These are phyloP conservation scores for Dinothrombium tinctorium DNA, from an alignment of 1,140 invertebrate species.

Conservation along the genomic window DNA sequence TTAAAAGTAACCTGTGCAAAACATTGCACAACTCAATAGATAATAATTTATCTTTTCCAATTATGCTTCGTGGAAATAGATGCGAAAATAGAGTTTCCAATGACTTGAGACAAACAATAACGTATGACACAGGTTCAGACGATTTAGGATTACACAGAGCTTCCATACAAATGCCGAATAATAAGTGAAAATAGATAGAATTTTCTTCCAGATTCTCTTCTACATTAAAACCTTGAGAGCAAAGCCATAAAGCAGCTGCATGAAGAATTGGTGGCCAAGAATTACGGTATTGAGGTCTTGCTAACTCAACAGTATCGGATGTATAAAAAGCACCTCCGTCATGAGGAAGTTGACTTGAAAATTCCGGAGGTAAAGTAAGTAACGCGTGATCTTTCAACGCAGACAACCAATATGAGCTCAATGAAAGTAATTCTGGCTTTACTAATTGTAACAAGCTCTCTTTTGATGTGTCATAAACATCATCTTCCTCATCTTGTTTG, in stretches of 20 bases:
- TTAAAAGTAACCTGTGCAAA: constrained; percentile 72
- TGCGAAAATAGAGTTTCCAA: constrained; percentile 65
- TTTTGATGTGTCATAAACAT: constrained; percentile 39
- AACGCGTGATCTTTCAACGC: constrained; percentile 84
- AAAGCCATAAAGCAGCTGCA: constrained; percentile 68
- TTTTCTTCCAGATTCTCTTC: no score
- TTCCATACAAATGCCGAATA: constrained; percentile 59
- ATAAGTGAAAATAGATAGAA: constrained; percentile 13
- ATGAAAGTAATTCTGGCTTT: constrained; percentile 64
- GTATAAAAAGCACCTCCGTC: constrained; percentile 93
- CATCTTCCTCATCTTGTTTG: constrained; percentile 15
- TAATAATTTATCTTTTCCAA: constrained; percentile 53
- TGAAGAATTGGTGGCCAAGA: constrained; percentile 86
- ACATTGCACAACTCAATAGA: constrained; percentile 85
- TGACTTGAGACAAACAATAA: constrained; percentile 59
- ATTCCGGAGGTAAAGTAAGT: constrained; percentile 75
- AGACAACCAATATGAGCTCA: constrained; percentile 81
- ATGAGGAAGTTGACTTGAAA: constrained; percentile 71
- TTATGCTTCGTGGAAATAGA: constrained; percentile 44
- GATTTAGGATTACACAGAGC: constrained; percentile 67
- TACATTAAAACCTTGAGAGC: constrained; percentile 28
- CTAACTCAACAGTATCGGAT: constrained; percentile 76
- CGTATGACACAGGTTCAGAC: constrained; percentile 47
- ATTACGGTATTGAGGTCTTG: constrained; percentile 62
- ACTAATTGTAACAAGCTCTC: constrained; percentile 59